Base-by-base conservation (phyloP, 2,113 vertebrate species). In the Microcebus jonahi region DNA sequence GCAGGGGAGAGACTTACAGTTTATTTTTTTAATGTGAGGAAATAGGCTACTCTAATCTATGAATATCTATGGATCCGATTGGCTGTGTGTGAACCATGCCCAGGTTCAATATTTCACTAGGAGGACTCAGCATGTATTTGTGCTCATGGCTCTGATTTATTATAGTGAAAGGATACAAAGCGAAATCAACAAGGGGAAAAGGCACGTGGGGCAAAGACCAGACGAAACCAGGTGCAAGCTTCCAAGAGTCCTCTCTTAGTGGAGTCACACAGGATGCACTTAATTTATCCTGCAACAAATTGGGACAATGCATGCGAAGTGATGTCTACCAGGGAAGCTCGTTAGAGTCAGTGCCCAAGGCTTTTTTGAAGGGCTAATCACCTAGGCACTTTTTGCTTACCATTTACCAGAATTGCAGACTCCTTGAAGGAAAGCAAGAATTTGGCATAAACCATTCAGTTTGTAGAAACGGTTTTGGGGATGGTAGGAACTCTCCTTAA, bases 11-110 rank as follows among this genome's bases (percentile, higher is more conserved):
- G 36, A 65, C 15, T 13, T 80, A 61, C 0, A 39, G 7, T 20
- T 94, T 82, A 13, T 73, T 48, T 88, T 85, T 87, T 75, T 39
- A 73, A 88, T n/a, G 12, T 94, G 53, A 91, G 39, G 79, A 95
- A 89, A 84, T 55, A 21, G n/a, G 80, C 63, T 80, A 11, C 23
- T 86, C 34, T 70, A 79, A 48, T 67, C 50, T 53, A 80, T 96
- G 67, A 65, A 88, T 93, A 91, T 88, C 48, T 65, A 25, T 73
- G 63, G 8, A 23, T 34, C 11, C 13, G 27, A 67, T 45, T 87
- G 63, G 27, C 15, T 76, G 8, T 65, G 15, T 39, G 11, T 34
- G 79, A 53, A 59, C 42, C 45, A 73, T 5, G 5, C 14, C 21
- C 55, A 80, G 61, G 10, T 80, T 93, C 29, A 34, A 34, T 6